A percentile compares a stretch with the other conserved stretches of the same genome.
Conservation (phyloP, 2,888 invertebrate genomes). For the Oscheius sp. region DNA sequence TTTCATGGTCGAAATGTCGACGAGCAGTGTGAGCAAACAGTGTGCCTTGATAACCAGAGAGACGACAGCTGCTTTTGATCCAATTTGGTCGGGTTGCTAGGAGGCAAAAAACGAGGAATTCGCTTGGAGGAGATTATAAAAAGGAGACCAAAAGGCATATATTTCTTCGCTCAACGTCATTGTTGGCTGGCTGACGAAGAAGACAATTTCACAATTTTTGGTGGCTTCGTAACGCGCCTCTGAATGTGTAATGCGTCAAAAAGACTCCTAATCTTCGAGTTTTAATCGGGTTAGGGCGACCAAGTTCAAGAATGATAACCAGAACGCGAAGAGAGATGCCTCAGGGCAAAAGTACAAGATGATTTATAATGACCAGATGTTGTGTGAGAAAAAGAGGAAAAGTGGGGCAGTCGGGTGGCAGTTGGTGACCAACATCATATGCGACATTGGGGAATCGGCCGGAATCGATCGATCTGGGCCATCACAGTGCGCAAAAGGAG, state of each 20-base stretch:
- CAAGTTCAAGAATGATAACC: no score
- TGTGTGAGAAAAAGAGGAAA: constrained; percentile 22
- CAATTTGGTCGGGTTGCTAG: not conserved
- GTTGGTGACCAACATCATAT: constrained; percentile 21
- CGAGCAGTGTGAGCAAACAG: constrained; percentile 22
- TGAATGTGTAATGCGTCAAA: no score
- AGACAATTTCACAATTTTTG: not conserved
- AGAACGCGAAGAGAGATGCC: no score
- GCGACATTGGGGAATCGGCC: not conserved
- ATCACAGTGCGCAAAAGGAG: no score
- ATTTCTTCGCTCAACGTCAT: no score
- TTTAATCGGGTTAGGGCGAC: no score
- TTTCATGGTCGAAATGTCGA: constrained; percentile 17
- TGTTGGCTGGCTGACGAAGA: not conserved
- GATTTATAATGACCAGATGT: no score
- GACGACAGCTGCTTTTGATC: not conserved
- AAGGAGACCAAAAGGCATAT: not conserved
- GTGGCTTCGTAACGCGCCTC: not conserved
- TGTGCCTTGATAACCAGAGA: constrained; percentile 15
- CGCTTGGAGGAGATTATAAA: not conserved
- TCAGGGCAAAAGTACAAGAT: no score
- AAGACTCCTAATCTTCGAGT: no score
- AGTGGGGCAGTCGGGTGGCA: constrained; percentile 29
- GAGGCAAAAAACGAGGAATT: not conserved
- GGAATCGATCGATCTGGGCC: constrained; percentile 22